phyloP scores from a whole-genome alignment of 2,797 vertebrate genomes.

The Hirundo rustica region DNA sequence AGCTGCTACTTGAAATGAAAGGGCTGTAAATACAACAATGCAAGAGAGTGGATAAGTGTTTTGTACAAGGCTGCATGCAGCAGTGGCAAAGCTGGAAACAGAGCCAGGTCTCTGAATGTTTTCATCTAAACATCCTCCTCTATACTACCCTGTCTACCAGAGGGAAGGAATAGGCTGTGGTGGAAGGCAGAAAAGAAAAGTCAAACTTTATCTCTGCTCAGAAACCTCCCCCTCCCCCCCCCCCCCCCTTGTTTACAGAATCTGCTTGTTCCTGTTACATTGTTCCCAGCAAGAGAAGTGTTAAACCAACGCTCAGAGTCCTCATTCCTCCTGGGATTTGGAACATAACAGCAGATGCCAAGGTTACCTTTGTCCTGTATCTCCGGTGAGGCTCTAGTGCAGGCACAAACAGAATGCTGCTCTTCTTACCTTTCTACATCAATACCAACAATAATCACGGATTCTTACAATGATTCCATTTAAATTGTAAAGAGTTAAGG shows the following conservation, averaged over 20 bases:
- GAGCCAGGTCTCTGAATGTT: neutral
- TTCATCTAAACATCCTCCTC: neutral
- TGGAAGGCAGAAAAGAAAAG: neutral
- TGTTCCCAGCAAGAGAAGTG: neutral
- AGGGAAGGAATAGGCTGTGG: neutral
- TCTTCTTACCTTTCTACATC: neutral
- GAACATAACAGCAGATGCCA: slow-evolving; percentile 12
- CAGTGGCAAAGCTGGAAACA: neutral
- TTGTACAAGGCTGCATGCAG: neutral
- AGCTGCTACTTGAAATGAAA: neutral
- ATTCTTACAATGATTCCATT: neutral
- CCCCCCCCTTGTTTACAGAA: neutral
- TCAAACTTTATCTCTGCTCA: neutral
- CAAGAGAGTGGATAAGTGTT: neutral
- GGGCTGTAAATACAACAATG: neutral
- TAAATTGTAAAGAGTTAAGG: neutral
- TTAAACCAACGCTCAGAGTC: slow-evolving; percentile 8
- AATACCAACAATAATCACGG: neutral
- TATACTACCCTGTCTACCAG: neutral
- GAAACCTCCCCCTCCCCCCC: too few relatives aligned
- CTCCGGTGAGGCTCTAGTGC: neutral
- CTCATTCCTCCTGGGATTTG: neutral
- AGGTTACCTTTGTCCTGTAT: slow-evolving; percentile 20
- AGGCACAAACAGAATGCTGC: neutral
- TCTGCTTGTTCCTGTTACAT: neutral